phyloP scores from a whole-genome alignment of 2,888 invertebrate genomes.

The Phorcus lineatus region DNA sequence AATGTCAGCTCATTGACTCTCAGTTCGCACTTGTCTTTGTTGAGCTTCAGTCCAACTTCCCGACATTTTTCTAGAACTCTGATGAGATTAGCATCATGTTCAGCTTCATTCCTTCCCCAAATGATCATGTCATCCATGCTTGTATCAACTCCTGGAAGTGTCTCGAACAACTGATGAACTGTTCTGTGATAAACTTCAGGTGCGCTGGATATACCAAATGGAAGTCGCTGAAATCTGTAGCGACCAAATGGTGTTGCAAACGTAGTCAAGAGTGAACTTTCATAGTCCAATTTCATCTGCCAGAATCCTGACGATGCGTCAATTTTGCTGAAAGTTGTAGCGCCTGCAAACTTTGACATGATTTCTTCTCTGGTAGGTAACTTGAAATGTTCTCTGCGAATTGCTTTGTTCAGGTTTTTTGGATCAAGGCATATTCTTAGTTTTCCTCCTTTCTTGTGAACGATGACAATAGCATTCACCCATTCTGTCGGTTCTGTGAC shows the following conservation, averaged over 20 bases:
- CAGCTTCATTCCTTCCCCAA: neutral
- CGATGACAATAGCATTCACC: constrained; percentile 46
- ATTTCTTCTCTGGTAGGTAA: constrained; percentile 47
- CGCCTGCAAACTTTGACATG: constrained; percentile 37
- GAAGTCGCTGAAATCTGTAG: constrained; percentile 35
- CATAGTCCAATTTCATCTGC: no score
- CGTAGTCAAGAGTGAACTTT: no score
- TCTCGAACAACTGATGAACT: constrained; percentile 22
- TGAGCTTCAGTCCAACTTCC: neutral
- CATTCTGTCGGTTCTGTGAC: constrained; percentile 49
- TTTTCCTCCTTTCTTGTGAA: constrained; percentile 44
- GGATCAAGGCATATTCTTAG: constrained; percentile 50
- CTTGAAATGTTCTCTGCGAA: constrained; percentile 44
- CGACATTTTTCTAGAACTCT: neutral
- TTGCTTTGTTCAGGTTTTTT: constrained; percentile 44
- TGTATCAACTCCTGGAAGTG: constrained; percentile 16
- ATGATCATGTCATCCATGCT: neutral
- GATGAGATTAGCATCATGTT: neutral
- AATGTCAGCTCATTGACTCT: constrained; percentile 27
- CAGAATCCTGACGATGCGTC: constrained; percentile 44
- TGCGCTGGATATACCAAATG: constrained; percentile 27
- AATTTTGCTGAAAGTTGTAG: constrained; percentile 39
- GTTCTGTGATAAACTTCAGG: constrained; percentile 6
- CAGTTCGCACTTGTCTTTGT: constrained; percentile 6
- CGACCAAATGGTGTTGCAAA: no score